phyloP scores from a whole-genome alignment of 2,113 vertebrate genomes.

The Plestiodon gilberti region DNA sequence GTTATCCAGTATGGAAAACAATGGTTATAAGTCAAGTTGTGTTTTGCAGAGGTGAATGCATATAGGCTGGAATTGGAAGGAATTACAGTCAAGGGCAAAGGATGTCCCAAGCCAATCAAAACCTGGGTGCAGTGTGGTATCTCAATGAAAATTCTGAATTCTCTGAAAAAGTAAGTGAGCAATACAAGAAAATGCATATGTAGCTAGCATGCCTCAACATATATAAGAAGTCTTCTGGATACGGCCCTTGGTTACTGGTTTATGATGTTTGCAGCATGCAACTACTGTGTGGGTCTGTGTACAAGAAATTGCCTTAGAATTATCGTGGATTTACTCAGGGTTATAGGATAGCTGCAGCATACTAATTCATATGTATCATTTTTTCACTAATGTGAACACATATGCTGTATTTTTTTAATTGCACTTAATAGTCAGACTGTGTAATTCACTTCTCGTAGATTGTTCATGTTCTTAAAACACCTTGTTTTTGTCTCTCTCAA shows the following conservation, averaged over 20 bases:
- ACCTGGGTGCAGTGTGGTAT: constrained; percentile 99
- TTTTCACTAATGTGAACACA: not conserved
- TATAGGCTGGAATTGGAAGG: constrained; percentile 94
- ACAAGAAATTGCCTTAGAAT: accelerated
- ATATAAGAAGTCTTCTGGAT: not conserved
- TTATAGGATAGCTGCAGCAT: accelerated
- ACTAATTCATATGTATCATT: accelerated
- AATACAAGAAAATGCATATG: not conserved
- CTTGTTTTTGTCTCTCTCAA: constrained; percentile 64
- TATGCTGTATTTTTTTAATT: constrained; percentile 1
- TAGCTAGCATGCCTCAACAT: not conserved
- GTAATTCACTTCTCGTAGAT: not conserved
- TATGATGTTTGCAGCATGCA: not conserved
- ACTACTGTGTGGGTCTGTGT: accelerated
- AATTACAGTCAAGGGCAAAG: constrained; percentile 95
- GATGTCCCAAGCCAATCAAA: constrained; percentile 97
- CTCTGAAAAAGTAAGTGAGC: constrained; percentile 91
- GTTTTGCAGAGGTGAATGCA: constrained; percentile 86
- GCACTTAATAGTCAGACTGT: not conserved
- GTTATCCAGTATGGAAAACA: not conserved
- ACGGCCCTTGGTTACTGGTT: not conserved
- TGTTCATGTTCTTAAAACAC: not conserved
- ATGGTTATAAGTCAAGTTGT: constrained; percentile 47
- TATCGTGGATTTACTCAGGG: not conserved
- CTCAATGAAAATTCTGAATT: constrained; percentile 96